A percentile compares a stretch with the other conserved stretches of the same genome.
Evolutionary conservation across 2,113 vertebrate genomes (phyloP).

Genomic region (Callaeas wilsoni): DNA sequence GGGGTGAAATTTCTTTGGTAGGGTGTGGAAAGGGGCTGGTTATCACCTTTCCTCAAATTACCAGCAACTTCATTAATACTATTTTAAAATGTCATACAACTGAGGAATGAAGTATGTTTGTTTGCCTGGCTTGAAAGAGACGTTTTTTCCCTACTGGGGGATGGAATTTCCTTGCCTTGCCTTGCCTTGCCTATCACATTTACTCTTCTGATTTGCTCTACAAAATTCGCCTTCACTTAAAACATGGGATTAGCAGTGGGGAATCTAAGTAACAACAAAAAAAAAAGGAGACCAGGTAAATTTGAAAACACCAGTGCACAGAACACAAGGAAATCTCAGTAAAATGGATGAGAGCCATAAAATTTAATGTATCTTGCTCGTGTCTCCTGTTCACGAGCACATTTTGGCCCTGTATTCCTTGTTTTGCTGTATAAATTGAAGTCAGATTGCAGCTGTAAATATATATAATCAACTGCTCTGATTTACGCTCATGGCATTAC

Average conservation of each 20-base stretch:
- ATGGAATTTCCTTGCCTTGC: too few relatives aligned
- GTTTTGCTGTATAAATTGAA: background rate
- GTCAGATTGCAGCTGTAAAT: background rate
- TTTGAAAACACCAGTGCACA: background rate
- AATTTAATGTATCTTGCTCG: background rate
- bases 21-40: fast-evolving
- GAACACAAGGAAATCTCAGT: background rate
- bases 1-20: fast-evolving
- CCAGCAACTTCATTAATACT: background rate
- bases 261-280: background rate
- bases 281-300: background rate
- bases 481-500: background rate
- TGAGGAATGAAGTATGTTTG: background rate
- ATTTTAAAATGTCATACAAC: background rate
- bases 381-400: background rate
- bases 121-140: background rate
- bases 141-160: fast-evolving
- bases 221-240: background rate
- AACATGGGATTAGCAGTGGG: background rate
- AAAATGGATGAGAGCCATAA: background rate
- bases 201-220: background rate
- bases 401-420: background rate
- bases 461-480: background rate
- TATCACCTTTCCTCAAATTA: background rate
- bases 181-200: too few relatives aligned